Conservation (phyloP, 2,888 invertebrate species). For the Gibbula magus region DNA sequence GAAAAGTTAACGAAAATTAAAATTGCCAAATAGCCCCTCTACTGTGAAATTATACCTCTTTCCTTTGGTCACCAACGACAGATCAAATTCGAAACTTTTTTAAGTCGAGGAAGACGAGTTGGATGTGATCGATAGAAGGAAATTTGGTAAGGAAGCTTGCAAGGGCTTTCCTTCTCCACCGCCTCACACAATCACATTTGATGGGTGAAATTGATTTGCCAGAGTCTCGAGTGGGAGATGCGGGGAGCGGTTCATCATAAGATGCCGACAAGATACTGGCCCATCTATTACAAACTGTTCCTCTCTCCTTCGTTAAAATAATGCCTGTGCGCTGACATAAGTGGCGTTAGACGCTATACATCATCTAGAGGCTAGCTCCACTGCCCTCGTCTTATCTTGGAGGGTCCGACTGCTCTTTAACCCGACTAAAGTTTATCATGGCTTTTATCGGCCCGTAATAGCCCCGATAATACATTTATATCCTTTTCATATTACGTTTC, state of each 20-base stretch:
- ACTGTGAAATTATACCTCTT: slow-evolving; percentile 22
- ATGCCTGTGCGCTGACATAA: too few relatives aligned
- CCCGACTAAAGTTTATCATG: too few relatives aligned
- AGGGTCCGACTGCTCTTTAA: too few relatives aligned
- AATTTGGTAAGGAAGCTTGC: slow-evolving; percentile 20
- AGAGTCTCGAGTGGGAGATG: not conserved
- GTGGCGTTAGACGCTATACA: too few relatives aligned
- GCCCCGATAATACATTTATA: too few relatives aligned
- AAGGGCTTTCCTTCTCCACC: not conserved
- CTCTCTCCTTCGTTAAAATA: too few relatives aligned
- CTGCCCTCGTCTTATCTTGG: too few relatives aligned
- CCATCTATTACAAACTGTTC: too few relatives aligned
- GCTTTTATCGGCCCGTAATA: too few relatives aligned
- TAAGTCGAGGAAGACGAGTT: not conserved
- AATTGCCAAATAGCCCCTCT: slow-evolving; percentile 8
- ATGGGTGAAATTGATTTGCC: slow-evolving; percentile 15
- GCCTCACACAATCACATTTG: slow-evolving; percentile 15
- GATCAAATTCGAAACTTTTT: slow-evolving; percentile 18
- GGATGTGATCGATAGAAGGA: slow-evolving; percentile 14
- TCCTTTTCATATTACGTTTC: too few relatives aligned
- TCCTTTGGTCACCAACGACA: not conserved
- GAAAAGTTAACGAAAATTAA: slow-evolving; percentile 14
- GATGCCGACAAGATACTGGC: too few relatives aligned
- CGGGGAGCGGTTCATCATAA: not conserved
- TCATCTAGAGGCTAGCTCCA: too few relatives aligned